These are phyloP conservation scores for Orchesellides sinensis DNA, from an alignment of 2,888 invertebrate species.

Conservation along the genomic window DNA sequence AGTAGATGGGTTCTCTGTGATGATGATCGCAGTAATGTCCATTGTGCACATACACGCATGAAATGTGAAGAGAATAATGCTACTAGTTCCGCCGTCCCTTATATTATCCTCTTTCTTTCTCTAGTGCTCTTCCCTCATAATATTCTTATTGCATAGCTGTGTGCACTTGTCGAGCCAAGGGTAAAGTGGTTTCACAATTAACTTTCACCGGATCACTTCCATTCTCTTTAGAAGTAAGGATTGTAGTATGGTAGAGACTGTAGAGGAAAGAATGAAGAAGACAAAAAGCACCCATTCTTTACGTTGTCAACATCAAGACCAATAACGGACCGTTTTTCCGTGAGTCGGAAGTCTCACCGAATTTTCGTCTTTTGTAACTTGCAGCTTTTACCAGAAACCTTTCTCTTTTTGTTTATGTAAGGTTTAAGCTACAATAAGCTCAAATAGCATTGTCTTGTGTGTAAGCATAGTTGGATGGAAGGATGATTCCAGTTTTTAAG, in stretches of 20 bases:
- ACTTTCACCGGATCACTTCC: slow-evolving; percentile 67
- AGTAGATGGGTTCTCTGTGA: slow-evolving; percentile 46
- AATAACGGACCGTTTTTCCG: slow-evolving; percentile 65
- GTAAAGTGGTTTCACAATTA: slow-evolving; percentile 65
- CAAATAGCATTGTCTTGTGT: too few species aligned
- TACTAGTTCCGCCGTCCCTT: slow-evolving; percentile 1
- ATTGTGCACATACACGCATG: slow-evolving; percentile 46
- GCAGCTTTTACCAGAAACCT: too few species aligned
- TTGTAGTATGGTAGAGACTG: slow-evolving; percentile 4
- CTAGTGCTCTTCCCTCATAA: neutral
- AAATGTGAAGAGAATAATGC: slow-evolving; percentile 58
- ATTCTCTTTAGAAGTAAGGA: slow-evolving; percentile 42
- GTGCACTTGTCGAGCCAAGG: slow-evolving; percentile 31
- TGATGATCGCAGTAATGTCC: slow-evolving; percentile 64
- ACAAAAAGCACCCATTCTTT: slow-evolving; percentile 62
- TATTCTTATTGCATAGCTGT: too few species aligned
- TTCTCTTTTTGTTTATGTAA: too few species aligned
- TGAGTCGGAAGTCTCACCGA: too few species aligned
- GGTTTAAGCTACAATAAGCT: too few species aligned
- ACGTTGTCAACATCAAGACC: slow-evolving; percentile 66
- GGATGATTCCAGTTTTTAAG: too few species aligned
- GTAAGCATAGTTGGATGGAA: too few species aligned
- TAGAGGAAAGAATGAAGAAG: slow-evolving; percentile 60
- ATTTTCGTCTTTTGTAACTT: too few species aligned
- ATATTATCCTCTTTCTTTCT: neutral